Evolutionary conservation across 2,797 vertebrate genomes (phyloP).

Genomic region (Mastacembelus armatus): DNA sequence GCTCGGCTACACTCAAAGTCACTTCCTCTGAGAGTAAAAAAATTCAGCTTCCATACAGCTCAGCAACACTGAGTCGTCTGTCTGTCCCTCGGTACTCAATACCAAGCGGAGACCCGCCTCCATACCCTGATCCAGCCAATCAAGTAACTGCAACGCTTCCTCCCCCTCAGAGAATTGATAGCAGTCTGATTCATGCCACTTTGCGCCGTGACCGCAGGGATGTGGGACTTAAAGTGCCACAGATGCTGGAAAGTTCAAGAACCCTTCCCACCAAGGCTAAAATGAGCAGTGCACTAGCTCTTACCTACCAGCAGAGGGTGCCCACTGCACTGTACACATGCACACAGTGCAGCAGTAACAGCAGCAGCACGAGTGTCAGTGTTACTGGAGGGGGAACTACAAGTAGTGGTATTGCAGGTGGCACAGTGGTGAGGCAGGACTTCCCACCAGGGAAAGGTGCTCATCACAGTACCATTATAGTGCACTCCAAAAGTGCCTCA

Average conservation of each 20-base stretch:
- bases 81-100: slow-evolving; percentile 96
- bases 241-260: slow-evolving; percentile 89
- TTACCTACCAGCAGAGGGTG: slow-evolving; percentile 89
- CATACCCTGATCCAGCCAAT: slow-evolving; percentile 93
- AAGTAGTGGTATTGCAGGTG: slow-evolving; percentile 84
- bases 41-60: slow-evolving; percentile 93
- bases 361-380: slow-evolving; percentile 82
- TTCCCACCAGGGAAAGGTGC: slow-evolving; percentile 84
- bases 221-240: slow-evolving; percentile 90
- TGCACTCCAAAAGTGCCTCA: slow-evolving; percentile 90
- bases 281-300: slow-evolving; percentile 86
- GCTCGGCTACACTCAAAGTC: slow-evolving; percentile 93
- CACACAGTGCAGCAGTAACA: slow-evolving; percentile 93
- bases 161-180: slow-evolving; percentile 88
- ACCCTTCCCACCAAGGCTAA: slow-evolving; percentile 92
- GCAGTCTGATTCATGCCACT: slow-evolving; percentile 92
- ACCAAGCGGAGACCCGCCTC: slow-evolving; percentile 94
- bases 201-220: slow-evolving; percentile 93
- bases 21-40: slow-evolving; percentile 93
- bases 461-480: slow-evolving; percentile 92
- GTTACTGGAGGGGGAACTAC: slow-evolving; percentile 75
- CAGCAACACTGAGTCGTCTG: slow-evolving; percentile 95
- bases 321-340: slow-evolving; percentile 93
- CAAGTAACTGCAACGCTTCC: slow-evolving; percentile 87
- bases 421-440: slow-evolving; percentile 88